A percentile compares a stretch with the other conserved stretches of the same genome.
These are phyloP conservation scores for Punctoribates punctum DNA, from an alignment of 2,888 invertebrate genomes.

Conservation along the genomic window DNA sequence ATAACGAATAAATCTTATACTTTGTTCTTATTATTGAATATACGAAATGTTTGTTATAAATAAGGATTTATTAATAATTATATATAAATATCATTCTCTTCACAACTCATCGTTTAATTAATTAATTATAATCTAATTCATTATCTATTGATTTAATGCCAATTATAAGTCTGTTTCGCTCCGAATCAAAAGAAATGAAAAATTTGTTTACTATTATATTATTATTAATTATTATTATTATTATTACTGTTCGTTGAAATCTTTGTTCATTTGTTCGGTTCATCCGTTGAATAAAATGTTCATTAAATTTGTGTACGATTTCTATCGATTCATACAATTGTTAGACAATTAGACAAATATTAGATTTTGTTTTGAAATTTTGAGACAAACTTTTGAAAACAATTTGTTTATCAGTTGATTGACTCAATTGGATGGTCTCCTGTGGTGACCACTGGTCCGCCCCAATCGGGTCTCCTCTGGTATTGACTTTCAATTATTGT, in stretches of 20 bases:
- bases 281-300: not conserved
- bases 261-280: not conserved
- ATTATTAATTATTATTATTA: constrained; percentile 20
- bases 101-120: not conserved
- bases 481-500: constrained; percentile 11
- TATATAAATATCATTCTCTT: constrained; percentile 11
- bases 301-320: not conserved
- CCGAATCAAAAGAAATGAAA: too few relatives aligned
- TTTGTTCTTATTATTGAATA: constrained; percentile 15
- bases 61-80: not conserved
- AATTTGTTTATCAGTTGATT: not conserved
- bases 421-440: too few relatives aligned
- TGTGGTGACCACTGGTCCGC: too few relatives aligned
- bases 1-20: not conserved
- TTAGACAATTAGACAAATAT: not conserved
- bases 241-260: constrained; percentile 23
- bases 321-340: not conserved
- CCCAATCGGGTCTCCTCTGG: too few relatives aligned
- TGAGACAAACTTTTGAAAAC: not conserved
- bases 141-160: too few relatives aligned
- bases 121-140: not conserved
- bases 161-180: too few relatives aligned
- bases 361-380: not conserved
- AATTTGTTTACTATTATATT: not conserved
- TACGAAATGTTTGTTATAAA: constrained; percentile 17